Base-by-base conservation (phyloP, 2,888 invertebrate genomes). In the Furcula furcula region DNA sequence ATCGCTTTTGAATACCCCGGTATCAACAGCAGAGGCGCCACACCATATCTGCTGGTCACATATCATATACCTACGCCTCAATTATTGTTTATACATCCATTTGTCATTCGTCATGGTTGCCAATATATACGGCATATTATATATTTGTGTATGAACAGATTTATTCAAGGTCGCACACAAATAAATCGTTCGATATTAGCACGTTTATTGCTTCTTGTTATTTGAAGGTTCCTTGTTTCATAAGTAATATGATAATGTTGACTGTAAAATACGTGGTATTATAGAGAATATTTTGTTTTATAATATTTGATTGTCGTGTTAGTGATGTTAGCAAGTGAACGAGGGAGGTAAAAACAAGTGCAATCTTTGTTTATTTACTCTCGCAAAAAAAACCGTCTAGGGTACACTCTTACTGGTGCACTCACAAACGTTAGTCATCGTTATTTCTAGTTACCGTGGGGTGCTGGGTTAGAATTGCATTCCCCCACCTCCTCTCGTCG, bases 11-110 rank as follows among this genome's bases (percentile, higher is more conserved):
- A 26, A 26, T 14, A 26, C 13, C 14, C n/a, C n/a, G 4, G 7
- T 14, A 32, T 36, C 13, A 25, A 29, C 43, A 33, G 52, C 57
- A 62, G 46, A 43, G 50, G 51, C 31, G 12, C 26, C 30, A 36
- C 28, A 38, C 34, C 48, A 39, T 49, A 55, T 46, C 42, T 55
- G 42, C 54, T 46, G 38, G 42, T 31, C 39, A 43, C 44, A 52
- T 48, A 50, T 44, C 36, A 29, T 37, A 33, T 43, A 41, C 33
- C 38, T 42, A 50, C 40, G 38, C 55, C 40, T 51, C 48, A 53
- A 52, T 63, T 52, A 69, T 76, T 73, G 72, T 76, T 73, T 70
- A 74, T 66, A 72, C 66, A 73, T 73, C 71, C 64, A 69, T 72
- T 65, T 65, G 59, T 65, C 59, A 71, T 76, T 76, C 70, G 76